A percentile compares a stretch with the other conserved stretches of the same genome.
Evolutionary conservation across 2,888 invertebrate genomes (phyloP).

Genomic region (Myathropa florea): DNA sequence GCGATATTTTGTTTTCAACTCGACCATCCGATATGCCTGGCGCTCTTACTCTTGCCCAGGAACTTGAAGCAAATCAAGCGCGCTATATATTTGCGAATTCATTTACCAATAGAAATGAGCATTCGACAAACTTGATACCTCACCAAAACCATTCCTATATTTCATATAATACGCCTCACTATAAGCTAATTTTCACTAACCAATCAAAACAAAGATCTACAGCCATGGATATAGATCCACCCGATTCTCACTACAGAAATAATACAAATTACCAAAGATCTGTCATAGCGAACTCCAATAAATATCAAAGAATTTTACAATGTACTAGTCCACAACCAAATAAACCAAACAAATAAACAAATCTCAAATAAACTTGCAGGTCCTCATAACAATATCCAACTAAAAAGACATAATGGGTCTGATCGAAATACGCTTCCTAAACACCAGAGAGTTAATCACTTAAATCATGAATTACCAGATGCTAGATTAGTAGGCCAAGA

Average conservation of each 20-base stretch:
- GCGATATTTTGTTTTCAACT: slow-evolving; percentile 51
- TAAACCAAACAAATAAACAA: too few species aligned
- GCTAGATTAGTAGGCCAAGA: neutral
- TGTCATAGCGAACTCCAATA: neutral
- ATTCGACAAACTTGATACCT: neutral
- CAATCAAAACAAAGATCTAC: neutral
- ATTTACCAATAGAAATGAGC: slow-evolving; percentile 2
- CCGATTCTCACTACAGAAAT: neutral
- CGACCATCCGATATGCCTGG: slow-evolving; percentile 41
- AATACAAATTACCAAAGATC: neutral
- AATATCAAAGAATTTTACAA: neutral
- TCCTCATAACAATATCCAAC: neutral
- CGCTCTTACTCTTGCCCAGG: slow-evolving; percentile 37
- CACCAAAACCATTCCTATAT: neutral
- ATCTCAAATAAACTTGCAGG: neutral
- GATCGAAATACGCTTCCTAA: neutral
- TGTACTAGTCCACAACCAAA: neutral
- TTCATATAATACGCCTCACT: neutral
- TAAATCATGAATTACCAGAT: neutral
- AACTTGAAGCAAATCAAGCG: slow-evolving; percentile 37
- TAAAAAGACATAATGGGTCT: neutral
- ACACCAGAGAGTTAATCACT: slow-evolving; percentile 5
- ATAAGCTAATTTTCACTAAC: neutral
- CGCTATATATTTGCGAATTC: slow-evolving; percentile 27
- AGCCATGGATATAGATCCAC: neutral